Conservation (phyloP, 2,797 vertebrate genomes). For the Sebastes jordani region DNA sequence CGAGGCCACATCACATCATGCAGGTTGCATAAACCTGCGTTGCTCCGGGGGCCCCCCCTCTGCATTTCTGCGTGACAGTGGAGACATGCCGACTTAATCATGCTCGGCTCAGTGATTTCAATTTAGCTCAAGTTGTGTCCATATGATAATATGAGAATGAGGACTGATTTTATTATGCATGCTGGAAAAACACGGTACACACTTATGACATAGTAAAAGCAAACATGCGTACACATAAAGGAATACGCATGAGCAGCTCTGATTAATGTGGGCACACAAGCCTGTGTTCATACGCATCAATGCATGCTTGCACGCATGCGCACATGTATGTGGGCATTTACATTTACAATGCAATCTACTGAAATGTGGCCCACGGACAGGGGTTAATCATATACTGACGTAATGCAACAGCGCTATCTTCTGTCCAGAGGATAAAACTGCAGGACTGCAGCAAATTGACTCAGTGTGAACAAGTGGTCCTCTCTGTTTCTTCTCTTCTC, state of each 20-base stretch:
- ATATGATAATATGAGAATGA: background rate
- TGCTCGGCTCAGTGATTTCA: background rate
- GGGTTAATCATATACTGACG: constrained; percentile 13
- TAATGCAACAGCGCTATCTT: constrained; percentile 68
- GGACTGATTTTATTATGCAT: background rate
- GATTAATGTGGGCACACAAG: constrained; percentile 11
- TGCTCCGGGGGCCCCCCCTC: constrained; percentile 7
- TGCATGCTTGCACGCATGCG: background rate
- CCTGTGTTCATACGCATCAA: background rate
- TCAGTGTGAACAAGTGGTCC: constrained; percentile 50
- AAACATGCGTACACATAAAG: constrained; percentile 8
- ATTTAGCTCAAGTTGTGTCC: background rate
- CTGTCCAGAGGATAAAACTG: constrained; percentile 48
- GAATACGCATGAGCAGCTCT: background rate
- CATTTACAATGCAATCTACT: constrained; percentile 17
- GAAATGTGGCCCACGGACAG: constrained; percentile 16
- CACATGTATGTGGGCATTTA: background rate
- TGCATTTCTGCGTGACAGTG: background rate
- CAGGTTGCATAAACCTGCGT: constrained; percentile 49
- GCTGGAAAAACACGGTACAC: background rate
- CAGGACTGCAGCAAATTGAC: constrained; percentile 65
- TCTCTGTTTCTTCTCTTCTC: background rate
- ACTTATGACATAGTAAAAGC: background rate
- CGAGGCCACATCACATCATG: constrained; percentile 38
- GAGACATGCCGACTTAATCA: constrained; percentile 17